These are phyloP conservation scores for Paradoxurus hermaphroditus DNA, from an alignment of 2,113 vertebrate genomes.

Conservation along the genomic window DNA sequence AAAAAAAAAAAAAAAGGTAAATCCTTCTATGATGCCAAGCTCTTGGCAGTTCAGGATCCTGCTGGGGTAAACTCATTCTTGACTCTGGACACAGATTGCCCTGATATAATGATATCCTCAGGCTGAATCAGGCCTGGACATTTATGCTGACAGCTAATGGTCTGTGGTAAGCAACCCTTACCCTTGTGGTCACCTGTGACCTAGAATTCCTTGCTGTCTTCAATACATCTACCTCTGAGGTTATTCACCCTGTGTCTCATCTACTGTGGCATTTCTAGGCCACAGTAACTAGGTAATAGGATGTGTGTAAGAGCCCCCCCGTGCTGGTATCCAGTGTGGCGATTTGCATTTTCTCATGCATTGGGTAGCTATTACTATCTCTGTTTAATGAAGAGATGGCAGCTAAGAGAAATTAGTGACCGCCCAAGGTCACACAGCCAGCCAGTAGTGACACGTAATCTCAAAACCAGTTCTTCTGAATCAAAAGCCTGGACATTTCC, in stretches of 20 bases:
- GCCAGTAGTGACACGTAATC: neutral
- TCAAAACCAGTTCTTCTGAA: neutral
- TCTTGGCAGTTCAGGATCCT: neutral
- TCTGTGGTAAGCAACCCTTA: neutral
- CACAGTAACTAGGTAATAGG: neutral
- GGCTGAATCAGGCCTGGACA: neutral
- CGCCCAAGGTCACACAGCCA: conserved; percentile 19
- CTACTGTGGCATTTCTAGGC: neutral
- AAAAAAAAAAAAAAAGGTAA: neutral
- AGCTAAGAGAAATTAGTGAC: conserved; percentile 10
- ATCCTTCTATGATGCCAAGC: neutral
- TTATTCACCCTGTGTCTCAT: neutral
- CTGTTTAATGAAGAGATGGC: neutral
- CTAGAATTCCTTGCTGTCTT: neutral
- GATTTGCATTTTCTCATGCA: neutral
- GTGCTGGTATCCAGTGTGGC: neutral
- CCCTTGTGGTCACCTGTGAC: neutral
- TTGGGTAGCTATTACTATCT: neutral
- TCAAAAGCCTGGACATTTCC: neutral
- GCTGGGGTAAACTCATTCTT: neutral
- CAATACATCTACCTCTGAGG: neutral
- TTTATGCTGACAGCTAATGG: neutral
- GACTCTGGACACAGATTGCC: neutral
- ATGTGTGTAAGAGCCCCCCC: neutral
- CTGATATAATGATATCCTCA: neutral